These are phyloP conservation scores for Arremon aurantiirostris DNA, from an alignment of 2,797 vertebrate genomes.

Conservation along the genomic window DNA sequence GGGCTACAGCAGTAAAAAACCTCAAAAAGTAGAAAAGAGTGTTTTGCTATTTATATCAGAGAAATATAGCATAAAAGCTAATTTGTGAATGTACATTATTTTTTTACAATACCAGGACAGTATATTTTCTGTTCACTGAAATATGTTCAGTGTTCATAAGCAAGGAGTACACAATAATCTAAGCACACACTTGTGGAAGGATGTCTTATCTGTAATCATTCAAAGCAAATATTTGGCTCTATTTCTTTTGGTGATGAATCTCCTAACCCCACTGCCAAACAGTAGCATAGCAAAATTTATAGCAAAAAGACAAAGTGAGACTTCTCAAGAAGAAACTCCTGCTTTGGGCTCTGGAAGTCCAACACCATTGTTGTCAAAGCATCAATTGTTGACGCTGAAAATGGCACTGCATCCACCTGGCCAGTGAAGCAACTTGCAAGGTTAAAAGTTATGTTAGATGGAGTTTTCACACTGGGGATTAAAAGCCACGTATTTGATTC, in stretches of 20 bases:
- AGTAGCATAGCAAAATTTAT: neutral
- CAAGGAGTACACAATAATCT: constrained; percentile 40
- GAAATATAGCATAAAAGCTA: neutral
- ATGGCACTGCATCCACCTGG: neutral
- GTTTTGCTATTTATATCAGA: neutral
- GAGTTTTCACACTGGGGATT: neutral
- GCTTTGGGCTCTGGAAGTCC: neutral
- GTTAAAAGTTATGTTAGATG: neutral
- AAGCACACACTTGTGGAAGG: constrained; percentile 42
- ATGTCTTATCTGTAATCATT: constrained; percentile 42
- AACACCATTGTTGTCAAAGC: neutral
- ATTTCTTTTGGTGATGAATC: constrained; percentile 41
- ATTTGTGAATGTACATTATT: neutral
- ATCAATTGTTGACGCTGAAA: neutral
- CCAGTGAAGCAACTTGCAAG: neutral
- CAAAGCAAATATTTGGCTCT: constrained; percentile 62
- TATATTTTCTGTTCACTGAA: constrained; percentile 45
- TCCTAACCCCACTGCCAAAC: constrained; percentile 22
- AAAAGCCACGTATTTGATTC: neutral
- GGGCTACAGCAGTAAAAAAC: neutral
- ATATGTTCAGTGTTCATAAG: constrained; percentile 14
- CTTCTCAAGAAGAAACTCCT: neutral
- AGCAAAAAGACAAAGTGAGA: neutral
- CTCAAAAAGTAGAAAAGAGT: neutral
- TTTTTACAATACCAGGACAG: constrained; percentile 1